These are phyloP conservation scores for Electrophaes corylata DNA, from an alignment of 2,888 invertebrate species.

Conservation along the genomic window DNA sequence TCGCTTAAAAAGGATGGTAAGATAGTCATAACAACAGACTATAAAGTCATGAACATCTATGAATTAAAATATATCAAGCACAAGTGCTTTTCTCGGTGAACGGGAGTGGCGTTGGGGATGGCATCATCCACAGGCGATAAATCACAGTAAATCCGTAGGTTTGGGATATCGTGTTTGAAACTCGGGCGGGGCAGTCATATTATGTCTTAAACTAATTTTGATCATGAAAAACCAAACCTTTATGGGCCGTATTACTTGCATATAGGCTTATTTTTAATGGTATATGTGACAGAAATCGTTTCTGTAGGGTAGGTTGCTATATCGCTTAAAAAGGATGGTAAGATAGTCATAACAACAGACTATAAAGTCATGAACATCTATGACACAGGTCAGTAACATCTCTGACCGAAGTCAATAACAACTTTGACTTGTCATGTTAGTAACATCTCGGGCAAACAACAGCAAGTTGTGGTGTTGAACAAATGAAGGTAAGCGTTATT, in stretches of 20 bases:
- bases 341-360: conserved; percentile 17
- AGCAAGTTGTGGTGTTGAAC: conserved; percentile 18
- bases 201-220: neutral
- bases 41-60: conserved; percentile 21
- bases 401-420: conserved; percentile 13
- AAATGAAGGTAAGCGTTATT: conserved; percentile 8
- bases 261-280: neutral
- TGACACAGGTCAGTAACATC: conserved; percentile 14
- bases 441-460: neutral
- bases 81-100: neutral
- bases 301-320: neutral
- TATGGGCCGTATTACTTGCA: neutral
- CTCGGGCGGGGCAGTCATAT: neutral
- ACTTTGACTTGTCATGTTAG: conserved; percentile 8
- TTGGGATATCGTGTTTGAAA: neutral
- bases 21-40: conserved; percentile 16
- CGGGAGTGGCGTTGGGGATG: conserved; percentile 31
- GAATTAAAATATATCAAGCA: too few relatives aligned
- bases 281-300: neutral
- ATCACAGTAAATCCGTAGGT: neutral
- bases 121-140: conserved; percentile 10
- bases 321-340: conserved; percentile 6
- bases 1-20: conserved; percentile 7
- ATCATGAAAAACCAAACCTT: neutral
- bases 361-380: conserved; percentile 21